These are phyloP conservation scores for Erithacus rubecula DNA, from an alignment of 2,797 vertebrate species.

Conservation along the genomic window DNA sequence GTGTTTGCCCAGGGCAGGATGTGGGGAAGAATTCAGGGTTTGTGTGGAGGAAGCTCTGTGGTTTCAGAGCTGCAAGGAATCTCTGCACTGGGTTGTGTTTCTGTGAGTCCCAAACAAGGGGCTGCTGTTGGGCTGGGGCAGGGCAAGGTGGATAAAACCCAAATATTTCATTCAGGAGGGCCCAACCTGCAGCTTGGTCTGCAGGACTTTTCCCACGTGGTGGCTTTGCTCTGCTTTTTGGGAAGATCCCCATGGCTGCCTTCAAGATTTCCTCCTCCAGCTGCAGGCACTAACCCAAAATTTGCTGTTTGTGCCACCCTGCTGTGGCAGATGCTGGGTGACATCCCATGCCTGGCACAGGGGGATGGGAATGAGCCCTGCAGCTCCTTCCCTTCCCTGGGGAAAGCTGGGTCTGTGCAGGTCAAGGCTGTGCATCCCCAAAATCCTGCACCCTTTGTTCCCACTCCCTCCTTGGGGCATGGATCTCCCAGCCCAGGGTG, in stretches of 20 bases:
- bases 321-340: too few species aligned
- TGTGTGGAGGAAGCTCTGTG: neutral
- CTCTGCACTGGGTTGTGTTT: neutral
- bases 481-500: neutral
- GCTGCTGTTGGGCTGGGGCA: neutral
- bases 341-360: neutral
- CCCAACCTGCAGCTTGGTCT: neutral
- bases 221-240: accelerated
- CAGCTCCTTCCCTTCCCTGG: neutral
- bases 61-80: neutral
- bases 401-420: neutral
- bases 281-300: neutral
- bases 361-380: neutral
- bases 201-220: neutral
- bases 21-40: neutral
- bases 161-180: neutral
- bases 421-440: neutral
- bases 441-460: neutral
- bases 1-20: conserved; percentile 23
- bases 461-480: accelerated
- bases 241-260: neutral
- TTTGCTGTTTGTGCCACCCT: neutral
- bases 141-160: neutral
- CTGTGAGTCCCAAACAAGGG: neutral
- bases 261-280: neutral